These are phyloP conservation scores for Acromyrmex heyeri DNA, from an alignment of 1,140 invertebrate genomes.

Conservation along the genomic window DNA sequence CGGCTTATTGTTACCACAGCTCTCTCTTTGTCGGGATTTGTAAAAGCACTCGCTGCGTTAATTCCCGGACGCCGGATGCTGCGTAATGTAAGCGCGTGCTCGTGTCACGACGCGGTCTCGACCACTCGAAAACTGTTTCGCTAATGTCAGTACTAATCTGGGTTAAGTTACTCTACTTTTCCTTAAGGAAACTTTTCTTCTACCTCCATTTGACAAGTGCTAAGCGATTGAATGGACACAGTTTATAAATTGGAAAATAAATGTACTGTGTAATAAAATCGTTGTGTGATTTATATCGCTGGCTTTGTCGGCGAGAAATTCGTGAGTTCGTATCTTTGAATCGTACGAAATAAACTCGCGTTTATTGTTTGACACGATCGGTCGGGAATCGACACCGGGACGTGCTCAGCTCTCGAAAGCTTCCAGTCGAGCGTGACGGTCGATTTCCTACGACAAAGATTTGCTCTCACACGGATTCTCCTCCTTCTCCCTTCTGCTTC, in stretches of 20 bases:
- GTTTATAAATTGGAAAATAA: not conserved
- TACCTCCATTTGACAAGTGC: not conserved
- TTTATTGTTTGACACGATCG: conserved; percentile 79
- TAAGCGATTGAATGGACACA: not conserved
- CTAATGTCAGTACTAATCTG: not conserved
- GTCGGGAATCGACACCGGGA: conserved; percentile 71
- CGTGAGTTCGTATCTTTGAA: conserved; percentile 16
- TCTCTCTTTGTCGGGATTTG: conserved; percentile 82
- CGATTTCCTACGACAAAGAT: conserved; percentile 81
- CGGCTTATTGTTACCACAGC: conserved; percentile 82
- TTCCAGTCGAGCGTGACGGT: conserved; percentile 76
- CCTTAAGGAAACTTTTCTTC: too few species aligned
- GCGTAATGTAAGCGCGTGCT: conserved; percentile 40
- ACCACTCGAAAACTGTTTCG: conserved; percentile 32
- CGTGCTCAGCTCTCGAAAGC: conserved; percentile 72
- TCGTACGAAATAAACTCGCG: conserved; percentile 62
- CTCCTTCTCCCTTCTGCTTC: conserved; percentile 12
- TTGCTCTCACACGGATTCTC: conserved; percentile 76
- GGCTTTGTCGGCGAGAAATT: conserved; percentile 17
- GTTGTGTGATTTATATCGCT: not conserved
- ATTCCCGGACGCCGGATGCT: conserved; percentile 75
- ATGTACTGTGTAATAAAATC: conserved; percentile 22
- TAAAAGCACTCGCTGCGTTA: conserved; percentile 81
- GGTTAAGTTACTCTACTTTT: not conserved
- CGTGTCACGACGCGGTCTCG: conserved; percentile 46